Conservation (phyloP, 2,113 vertebrate genomes). For the Scophthalmus maximus region DNA sequence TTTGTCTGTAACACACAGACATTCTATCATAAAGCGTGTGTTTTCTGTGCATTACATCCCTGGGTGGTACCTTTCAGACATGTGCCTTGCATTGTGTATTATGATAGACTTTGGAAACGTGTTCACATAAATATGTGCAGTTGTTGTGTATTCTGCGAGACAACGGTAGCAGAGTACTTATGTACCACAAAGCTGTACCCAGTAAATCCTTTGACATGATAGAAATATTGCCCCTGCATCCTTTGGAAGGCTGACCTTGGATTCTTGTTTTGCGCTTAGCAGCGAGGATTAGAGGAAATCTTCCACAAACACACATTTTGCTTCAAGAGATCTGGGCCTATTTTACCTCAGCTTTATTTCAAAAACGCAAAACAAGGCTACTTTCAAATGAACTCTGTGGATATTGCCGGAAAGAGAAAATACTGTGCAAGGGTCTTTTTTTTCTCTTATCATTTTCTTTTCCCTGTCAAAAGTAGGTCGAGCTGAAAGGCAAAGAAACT, state of each 20-base stretch:
- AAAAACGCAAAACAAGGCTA: slow-evolving; percentile 63
- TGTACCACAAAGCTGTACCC: slow-evolving; percentile 34
- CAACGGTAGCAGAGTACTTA: slow-evolving; percentile 13
- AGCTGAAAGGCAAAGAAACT: slow-evolving; percentile 59
- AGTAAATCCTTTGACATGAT: slow-evolving; percentile 58
- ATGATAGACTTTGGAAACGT: not conserved
- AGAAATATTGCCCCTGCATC: slow-evolving; percentile 53
- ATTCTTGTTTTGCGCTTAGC: slow-evolving; percentile 72
- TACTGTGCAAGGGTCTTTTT: slow-evolving; percentile 22
- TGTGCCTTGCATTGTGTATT: not conserved
- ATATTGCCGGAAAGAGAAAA: slow-evolving; percentile 61
- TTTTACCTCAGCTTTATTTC: slow-evolving; percentile 61
- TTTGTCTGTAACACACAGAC: too few species aligned
- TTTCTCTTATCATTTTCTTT: slow-evolving; percentile 54
- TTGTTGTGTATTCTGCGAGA: not conserved
- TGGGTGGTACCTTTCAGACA: slow-evolving; percentile 2
- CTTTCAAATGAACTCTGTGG: slow-evolving; percentile 49
- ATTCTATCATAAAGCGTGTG: too few species aligned
- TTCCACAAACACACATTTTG: slow-evolving; percentile 78
- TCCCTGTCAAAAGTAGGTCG: slow-evolving; percentile 67
- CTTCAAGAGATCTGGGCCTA: slow-evolving; percentile 71
- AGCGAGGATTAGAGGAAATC: slow-evolving; percentile 82
- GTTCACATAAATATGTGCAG: not conserved
- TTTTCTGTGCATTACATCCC: not conserved
- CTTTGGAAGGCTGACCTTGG: slow-evolving; percentile 79